Evolutionary conservation across 2,113 vertebrate genomes (phyloP).

Genomic region (Cynocephalus volans): DNA sequence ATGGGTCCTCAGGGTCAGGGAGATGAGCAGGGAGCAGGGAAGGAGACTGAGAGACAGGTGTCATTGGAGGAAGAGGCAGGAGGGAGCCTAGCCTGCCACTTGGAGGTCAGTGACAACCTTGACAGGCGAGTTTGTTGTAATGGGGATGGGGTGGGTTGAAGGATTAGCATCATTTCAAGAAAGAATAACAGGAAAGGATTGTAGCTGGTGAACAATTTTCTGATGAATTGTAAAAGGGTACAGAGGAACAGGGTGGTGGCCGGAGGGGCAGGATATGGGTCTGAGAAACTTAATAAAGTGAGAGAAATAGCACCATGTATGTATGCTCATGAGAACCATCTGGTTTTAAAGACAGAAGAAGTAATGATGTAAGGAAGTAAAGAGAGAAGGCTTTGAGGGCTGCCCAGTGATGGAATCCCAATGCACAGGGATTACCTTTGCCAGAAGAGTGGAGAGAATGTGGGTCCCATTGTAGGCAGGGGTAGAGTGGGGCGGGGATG

Average conservation of each 20-base stretch:
- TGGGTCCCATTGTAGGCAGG: background rate
- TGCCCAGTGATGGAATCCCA: background rate
- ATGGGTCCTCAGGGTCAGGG: background rate
- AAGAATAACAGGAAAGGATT: background rate
- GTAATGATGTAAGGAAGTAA: background rate
- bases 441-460: background rate
- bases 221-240: too few species aligned
- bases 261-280: fast-evolving
- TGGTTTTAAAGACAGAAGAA: background rate
- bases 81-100: background rate
- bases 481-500: background rate
- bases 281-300: fast-evolving
- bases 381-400: background rate
- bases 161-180: background rate
- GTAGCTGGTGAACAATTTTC: background rate
- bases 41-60: background rate
- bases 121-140: background rate
- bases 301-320: fast-evolving
- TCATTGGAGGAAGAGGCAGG: background rate
- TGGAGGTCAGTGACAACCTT: background rate
- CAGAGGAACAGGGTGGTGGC: background rate
- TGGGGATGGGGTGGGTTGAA: background rate
- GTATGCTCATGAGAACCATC: background rate
- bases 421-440: background rate
- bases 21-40: background rate